Conservation (phyloP, 2,888 invertebrate species). For the Alloplasta piceator region DNA sequence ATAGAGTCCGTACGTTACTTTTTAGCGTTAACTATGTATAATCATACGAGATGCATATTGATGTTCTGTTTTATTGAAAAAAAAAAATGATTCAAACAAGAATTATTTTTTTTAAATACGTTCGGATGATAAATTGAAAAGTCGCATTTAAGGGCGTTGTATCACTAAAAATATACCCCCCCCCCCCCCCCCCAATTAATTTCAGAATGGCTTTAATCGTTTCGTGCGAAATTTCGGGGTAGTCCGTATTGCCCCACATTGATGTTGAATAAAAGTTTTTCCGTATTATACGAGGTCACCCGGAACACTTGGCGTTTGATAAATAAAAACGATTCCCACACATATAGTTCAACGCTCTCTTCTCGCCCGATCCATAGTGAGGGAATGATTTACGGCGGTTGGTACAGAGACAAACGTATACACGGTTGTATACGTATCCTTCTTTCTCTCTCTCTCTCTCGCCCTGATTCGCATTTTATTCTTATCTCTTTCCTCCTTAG, state of each 20-base stretch:
- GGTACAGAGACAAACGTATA: slow-evolving; percentile 26
- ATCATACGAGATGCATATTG: no score
- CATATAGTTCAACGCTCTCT: not conserved
- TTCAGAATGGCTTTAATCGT: no score
- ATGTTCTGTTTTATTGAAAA: no score
- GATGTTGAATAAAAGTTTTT: slow-evolving; percentile 17
- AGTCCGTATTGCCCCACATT: not conserved
- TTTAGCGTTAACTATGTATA: no score
- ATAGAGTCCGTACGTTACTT: no score
- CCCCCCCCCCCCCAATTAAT: no score
- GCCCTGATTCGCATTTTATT: not conserved
- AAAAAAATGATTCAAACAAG: no score
- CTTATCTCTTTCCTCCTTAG: slow-evolving; percentile 30
- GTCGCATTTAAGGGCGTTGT: no score
- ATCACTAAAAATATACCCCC: no score
- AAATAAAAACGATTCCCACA: slow-evolving; percentile 46
- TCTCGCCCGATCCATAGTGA: not conserved
- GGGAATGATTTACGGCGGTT: slow-evolving; percentile 58
- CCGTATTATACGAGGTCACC: slow-evolving; percentile 49
- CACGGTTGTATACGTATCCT: not conserved
- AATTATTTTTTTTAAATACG: no score
- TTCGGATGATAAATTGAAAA: no score
- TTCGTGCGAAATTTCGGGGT: no score
- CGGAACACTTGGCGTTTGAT: slow-evolving; percentile 49
- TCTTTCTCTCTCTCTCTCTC: slow-evolving; percentile 6